Percentiles rank a stretch among this genome's conserved stretches.
Evolutionary conservation across 2,797 vertebrate species (phyloP).

Genomic region (Setipinna tenuifilis): DNA sequence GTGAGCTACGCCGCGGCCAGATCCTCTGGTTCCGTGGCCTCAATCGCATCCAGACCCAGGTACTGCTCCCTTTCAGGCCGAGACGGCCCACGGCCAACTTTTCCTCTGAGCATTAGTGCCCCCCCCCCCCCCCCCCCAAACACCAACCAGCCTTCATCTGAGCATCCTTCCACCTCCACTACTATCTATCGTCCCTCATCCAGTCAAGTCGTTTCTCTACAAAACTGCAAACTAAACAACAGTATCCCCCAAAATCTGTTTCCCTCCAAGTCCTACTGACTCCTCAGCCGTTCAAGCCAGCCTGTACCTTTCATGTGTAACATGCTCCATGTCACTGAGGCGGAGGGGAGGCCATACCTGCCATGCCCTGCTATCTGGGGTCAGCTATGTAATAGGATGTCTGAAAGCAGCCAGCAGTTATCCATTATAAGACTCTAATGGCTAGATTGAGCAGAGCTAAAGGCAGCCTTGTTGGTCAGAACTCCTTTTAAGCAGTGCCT

Average conservation of each 20-base stretch:
- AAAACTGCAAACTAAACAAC: slow-evolving; percentile 5
- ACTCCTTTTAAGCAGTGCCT: slow-evolving; percentile 63
- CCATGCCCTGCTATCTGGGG: slow-evolving; percentile 11
- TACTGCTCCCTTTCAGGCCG: slow-evolving; percentile 67
- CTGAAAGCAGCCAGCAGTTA: slow-evolving; percentile 11
- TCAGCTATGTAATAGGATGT: not conserved
- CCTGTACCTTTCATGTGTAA: not conserved
- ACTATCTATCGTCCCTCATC: too few relatives aligned
- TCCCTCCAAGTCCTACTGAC: not conserved
- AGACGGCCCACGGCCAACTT: not conserved
- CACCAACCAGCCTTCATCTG: too few relatives aligned
- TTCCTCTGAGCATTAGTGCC: not conserved
- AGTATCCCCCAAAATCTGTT: not conserved
- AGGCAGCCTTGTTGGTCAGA: not conserved
- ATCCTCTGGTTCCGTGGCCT: slow-evolving; percentile 99
- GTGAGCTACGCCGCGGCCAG: slow-evolving; percentile 95
- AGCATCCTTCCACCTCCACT: not conserved
- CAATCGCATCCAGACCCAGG: slow-evolving; percentile 99
- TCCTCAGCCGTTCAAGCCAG: not conserved
- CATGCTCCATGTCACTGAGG: not conserved
- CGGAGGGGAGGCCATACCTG: not conserved
- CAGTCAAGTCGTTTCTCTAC: not conserved
- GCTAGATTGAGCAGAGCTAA: slow-evolving; percentile 5
- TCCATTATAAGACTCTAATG: not conserved
- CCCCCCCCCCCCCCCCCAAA: not conserved